phyloP scores from a whole-genome alignment of 2,797 vertebrate genomes.

The Xiphophorus birchmanni region DNA sequence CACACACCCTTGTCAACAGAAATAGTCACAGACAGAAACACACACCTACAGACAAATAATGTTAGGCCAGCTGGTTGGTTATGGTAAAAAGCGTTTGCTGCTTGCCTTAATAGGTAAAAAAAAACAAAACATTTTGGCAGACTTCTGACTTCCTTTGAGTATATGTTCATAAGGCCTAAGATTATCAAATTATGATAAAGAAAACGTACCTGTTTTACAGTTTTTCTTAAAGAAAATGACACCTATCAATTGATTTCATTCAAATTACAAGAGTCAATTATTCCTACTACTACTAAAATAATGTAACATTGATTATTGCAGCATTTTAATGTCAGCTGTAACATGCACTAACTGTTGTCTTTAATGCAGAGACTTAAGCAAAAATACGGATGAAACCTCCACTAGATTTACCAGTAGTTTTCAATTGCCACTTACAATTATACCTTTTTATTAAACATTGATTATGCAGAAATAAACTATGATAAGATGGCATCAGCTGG shows the following conservation, averaged over 20 bases:
- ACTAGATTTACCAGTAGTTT: not conserved
- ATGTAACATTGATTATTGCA: not conserved
- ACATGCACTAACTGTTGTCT: not conserved
- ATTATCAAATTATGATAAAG: not conserved
- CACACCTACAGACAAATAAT: slow-evolving; percentile 46
- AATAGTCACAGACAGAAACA: slow-evolving; percentile 59
- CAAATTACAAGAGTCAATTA: not conserved
- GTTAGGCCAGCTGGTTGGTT: slow-evolving; percentile 27
- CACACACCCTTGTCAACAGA: slow-evolving; percentile 51
- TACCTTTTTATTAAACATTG: not conserved
- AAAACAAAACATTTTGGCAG: not conserved
- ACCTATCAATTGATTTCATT: not conserved
- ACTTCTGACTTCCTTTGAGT: not conserved
- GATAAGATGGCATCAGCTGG: not conserved
- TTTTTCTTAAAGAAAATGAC: not conserved
- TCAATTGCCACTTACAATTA: not conserved
- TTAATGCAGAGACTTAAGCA: not conserved
- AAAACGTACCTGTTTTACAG: not conserved
- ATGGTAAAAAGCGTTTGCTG: slow-evolving; percentile 19
- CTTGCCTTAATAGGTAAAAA: not conserved
- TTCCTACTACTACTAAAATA: not conserved
- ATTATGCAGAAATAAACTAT: not conserved
- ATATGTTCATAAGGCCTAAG: not conserved
- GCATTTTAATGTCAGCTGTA: not conserved
- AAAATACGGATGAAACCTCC: not conserved